Evolutionary conservation across 2,888 invertebrate genomes (phyloP), one percentile per base, ranked within the genome.

Genomic region (Sicus ferrugineus): DNA sequence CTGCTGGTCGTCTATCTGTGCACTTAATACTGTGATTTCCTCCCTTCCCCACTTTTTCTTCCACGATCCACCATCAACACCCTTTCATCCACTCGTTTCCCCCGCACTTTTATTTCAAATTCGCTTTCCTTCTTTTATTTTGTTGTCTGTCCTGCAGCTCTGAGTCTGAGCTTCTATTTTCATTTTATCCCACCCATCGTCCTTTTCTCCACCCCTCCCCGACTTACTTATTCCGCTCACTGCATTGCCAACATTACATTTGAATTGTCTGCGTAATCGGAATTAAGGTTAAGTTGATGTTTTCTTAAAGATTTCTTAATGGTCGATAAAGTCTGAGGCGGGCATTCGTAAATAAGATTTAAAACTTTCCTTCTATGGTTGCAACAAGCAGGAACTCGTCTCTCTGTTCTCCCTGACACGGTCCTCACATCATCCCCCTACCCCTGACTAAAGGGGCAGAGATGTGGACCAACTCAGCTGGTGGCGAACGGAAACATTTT

Each of bases 271-370:
- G 26, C 28, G 56, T 56, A 56, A 56, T 56, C 56, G 56, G 14
- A 16, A 3, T 30, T 56, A 56, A 56, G 26, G 56, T n/a, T n/a
- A n/a, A n/a, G n/a, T 30, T 56, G 56, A 56, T 56, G 56, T 56
- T 26, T 56, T 30, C 56, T 56, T 56, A 56, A 56, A 56, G 56
- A 56, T 56, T 56, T 56, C 26, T 56, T 56, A 56, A 56, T 30
- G 56, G 16, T 30, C 56, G 56, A 52, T 52, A 52, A 52, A 19
- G 23, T 52, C 23, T 21, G 23, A 21, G 52, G 21, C 23, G 52
- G 52, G 14, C 52, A 52, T 52, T 52, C 21, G 52, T 52, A 52
- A 52, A 52, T 52, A 52, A 52, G 52, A 52, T 52, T 52, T 21
- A 52, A 52, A 52, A 23, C 23, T 52, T 52, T 52, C 23, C 11